phyloP scores from a whole-genome alignment of 2,888 invertebrate genomes.

The Endomychus coccineus region DNA sequence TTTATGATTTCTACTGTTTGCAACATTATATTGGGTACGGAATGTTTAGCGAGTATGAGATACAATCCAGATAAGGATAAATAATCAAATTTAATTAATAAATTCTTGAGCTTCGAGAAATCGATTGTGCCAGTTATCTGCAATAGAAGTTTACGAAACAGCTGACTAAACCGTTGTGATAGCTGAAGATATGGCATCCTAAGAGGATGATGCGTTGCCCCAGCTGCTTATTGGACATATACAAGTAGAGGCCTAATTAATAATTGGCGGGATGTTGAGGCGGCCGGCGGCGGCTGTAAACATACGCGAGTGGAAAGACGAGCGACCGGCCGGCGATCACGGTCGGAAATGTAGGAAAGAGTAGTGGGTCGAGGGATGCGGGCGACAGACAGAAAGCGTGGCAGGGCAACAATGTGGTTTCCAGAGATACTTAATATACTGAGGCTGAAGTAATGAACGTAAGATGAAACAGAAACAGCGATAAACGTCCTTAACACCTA shows the following conservation, averaged over 20 bases:
- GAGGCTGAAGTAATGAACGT: conserved; percentile 40
- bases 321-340: conserved; percentile 7
- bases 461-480: conserved; percentile 43
- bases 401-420: conserved; percentile 37
- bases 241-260: conserved; percentile 28
- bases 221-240: background rate
- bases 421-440: conserved; percentile 41
- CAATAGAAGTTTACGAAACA: too few relatives aligned
- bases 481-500: conserved; percentile 42
- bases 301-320: conserved; percentile 7
- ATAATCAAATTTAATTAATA: too few relatives aligned
- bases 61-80: too few relatives aligned
- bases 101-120: too few relatives aligned
- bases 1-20: too few relatives aligned
- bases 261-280: conserved; percentile 20
- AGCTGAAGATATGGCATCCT: too few relatives aligned
- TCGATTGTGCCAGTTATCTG: too few relatives aligned
- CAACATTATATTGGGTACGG: too few relatives aligned
- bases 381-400: too few relatives aligned
- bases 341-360: conserved; percentile 2
- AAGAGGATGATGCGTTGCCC: too few relatives aligned
- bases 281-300: conserved; percentile 17
- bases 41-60: too few relatives aligned
- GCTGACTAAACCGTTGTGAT: too few relatives aligned
- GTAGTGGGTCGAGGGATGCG: conserved; percentile 19